phyloP scores from a whole-genome alignment of 2,888 invertebrate species.

The Phortica okadai region DNA sequence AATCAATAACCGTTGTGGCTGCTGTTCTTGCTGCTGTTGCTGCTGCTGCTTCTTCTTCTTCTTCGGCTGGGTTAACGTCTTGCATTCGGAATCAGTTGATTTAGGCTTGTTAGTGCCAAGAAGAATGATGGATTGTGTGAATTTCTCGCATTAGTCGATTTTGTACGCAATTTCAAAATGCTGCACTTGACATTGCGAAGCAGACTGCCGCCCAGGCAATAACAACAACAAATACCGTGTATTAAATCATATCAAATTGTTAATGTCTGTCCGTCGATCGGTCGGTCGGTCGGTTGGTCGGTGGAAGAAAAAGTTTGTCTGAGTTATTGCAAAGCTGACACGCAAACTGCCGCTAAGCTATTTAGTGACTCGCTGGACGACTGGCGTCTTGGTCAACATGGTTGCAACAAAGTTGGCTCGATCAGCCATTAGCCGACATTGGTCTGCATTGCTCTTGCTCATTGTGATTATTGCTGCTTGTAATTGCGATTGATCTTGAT shows the following conservation, averaged over 20 bases:
- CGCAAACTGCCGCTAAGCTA: slow-evolving; percentile 27
- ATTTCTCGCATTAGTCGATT: slow-evolving; percentile 72
- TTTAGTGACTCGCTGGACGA: slow-evolving; percentile 1
- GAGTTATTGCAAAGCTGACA: slow-evolving; percentile 14
- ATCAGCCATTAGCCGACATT: not conserved
- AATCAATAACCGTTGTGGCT: not conserved
- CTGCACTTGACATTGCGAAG: not conserved
- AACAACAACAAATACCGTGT: slow-evolving; percentile 25
- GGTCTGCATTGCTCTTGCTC: slow-evolving; percentile 32
- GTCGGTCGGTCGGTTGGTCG: slow-evolving; percentile 12
- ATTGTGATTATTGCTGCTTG: slow-evolving; percentile 68
- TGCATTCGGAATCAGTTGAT: slow-evolving; percentile 55
- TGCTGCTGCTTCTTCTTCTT: not conserved
- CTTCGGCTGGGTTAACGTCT: slow-evolving; percentile 5
- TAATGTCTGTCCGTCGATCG: slow-evolving; percentile 24
- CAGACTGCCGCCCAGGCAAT: slow-evolving; percentile 15
- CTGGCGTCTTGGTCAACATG: not conserved
- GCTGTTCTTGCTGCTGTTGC: not conserved
- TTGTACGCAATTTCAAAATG: slow-evolving; percentile 25
- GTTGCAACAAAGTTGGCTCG: not conserved
- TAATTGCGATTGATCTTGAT: slow-evolving; percentile 70
- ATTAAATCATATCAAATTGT: slow-evolving; percentile 35
- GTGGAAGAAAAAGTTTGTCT: slow-evolving; percentile 14
- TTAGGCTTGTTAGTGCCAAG: slow-evolving; percentile 74
- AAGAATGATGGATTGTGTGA: slow-evolving; percentile 75